Conservation (phyloP, 1,140 invertebrate species). For the Polypedilum pembai region DNA sequence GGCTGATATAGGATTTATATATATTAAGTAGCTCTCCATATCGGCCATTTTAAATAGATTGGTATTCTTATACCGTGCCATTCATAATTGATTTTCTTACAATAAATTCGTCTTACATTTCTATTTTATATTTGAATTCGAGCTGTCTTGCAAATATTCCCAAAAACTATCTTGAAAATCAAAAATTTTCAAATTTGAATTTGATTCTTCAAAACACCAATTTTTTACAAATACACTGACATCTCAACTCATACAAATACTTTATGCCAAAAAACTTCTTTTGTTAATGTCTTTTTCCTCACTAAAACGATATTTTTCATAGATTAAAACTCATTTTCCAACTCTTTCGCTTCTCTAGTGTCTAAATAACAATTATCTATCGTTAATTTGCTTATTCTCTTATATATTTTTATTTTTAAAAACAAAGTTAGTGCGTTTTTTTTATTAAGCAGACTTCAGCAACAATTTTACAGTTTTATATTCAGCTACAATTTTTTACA, state of each 20-base stretch:
- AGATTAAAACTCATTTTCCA: no score
- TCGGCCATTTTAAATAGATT: conserved; percentile 11
- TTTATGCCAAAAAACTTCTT: conserved; percentile 1
- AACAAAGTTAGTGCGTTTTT: no score
- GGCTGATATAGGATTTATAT: neutral
- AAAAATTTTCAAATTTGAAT: neutral
- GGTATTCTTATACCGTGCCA: neutral
- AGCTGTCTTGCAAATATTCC: neutral
- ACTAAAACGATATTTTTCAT: neutral
- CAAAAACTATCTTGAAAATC: neutral
- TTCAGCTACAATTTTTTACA: no score
- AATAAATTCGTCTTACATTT: neutral
- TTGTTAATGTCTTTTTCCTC: neutral
- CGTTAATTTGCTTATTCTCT: no score
- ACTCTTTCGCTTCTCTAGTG: no score
- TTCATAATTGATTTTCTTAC: neutral
- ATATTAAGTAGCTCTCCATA: neutral
- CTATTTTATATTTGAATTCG: neutral
- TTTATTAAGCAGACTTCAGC: no score
- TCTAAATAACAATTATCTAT: no score
- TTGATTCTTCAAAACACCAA: conserved; percentile 13
- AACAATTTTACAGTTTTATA: no score
- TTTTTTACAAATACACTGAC: conserved; percentile 13
- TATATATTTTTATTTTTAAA: no score
- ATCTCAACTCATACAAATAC: neutral